These are phyloP conservation scores for Trypoxylus dichotomus DNA, from an alignment of 1,140 invertebrate species.

Conservation along the genomic window DNA sequence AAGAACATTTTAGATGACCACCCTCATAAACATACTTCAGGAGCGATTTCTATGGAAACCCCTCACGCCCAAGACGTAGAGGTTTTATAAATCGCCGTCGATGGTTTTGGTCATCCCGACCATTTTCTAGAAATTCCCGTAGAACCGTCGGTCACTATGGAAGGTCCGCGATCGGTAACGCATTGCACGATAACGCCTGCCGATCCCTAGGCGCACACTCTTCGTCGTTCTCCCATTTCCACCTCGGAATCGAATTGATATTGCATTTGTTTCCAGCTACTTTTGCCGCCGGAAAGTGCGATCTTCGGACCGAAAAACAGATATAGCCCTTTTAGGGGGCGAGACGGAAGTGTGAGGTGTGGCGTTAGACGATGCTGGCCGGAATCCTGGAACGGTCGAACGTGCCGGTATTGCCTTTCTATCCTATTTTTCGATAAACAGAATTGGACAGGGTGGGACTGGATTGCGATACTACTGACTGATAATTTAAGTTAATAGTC, in stretches of 20 bases:
- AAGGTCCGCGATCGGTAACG: not conserved
- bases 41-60: not conserved
- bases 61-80: not conserved
- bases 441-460: not conserved
- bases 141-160: not conserved
- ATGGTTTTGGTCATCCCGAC: not conserved
- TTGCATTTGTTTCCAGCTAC: not conserved
- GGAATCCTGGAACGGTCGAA: not conserved
- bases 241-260: not conserved
- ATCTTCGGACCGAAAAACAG: not conserved
- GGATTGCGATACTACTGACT: not conserved
- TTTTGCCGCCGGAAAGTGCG: not conserved
- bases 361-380: not conserved
- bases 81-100: not conserved
- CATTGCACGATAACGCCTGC: not conserved
- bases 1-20: no score
- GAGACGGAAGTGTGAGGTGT: not conserved
- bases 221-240: not conserved
- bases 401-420: not conserved
- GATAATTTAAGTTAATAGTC: no score
- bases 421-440: not conserved
- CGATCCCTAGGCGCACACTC: not conserved
- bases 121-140: not conserved
- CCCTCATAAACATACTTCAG: no score
- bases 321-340: not conserved